Percentiles rank a stretch among this genome's conserved stretches.
Conservation (phyloP, 2,888 invertebrate genomes). For the Teinopalpus imperialis region DNA sequence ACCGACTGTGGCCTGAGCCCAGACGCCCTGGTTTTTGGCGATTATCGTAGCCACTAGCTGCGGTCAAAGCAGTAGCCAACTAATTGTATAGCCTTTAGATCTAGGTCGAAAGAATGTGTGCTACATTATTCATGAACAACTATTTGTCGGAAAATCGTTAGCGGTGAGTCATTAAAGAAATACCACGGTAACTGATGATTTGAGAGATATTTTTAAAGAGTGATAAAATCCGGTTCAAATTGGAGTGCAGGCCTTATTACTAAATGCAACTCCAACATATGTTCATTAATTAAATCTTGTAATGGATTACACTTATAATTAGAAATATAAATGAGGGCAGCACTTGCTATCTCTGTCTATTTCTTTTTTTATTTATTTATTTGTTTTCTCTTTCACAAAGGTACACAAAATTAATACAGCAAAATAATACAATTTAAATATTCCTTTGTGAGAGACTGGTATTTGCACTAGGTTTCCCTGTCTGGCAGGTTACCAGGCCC, state of each 20-base stretch:
- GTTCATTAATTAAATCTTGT: slow-evolving; percentile 13
- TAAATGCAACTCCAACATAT: slow-evolving; percentile 6
- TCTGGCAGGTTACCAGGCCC: no score
- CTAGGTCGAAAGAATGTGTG: slow-evolving; percentile 59
- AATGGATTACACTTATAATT: no score
- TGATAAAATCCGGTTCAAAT: slow-evolving; percentile 12
- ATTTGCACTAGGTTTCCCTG: no score
- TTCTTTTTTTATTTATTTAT: no score
- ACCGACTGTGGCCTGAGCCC: slow-evolving; percentile 28
- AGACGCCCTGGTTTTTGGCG: slow-evolving; percentile 34
- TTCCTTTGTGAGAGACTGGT: no score
- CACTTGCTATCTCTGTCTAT: no score
- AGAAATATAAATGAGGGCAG: no score
- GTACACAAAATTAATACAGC: no score
- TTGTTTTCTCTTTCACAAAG: no score
- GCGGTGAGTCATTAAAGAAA: slow-evolving; percentile 74
- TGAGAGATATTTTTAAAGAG: slow-evolving; percentile 34
- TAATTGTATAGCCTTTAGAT: slow-evolving; percentile 45
- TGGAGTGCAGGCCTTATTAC: slow-evolving; percentile 3
- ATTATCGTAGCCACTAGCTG: slow-evolving; percentile 28
- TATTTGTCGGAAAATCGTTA: slow-evolving; percentile 75
- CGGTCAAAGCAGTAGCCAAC: slow-evolving; percentile 35
- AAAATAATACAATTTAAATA: no score
- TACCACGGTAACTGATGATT: slow-evolving; percentile 34
- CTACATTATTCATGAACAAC: slow-evolving; percentile 74